phyloP scores from a whole-genome alignment of 2,888 invertebrate species.

The Agrotis segetum region DNA sequence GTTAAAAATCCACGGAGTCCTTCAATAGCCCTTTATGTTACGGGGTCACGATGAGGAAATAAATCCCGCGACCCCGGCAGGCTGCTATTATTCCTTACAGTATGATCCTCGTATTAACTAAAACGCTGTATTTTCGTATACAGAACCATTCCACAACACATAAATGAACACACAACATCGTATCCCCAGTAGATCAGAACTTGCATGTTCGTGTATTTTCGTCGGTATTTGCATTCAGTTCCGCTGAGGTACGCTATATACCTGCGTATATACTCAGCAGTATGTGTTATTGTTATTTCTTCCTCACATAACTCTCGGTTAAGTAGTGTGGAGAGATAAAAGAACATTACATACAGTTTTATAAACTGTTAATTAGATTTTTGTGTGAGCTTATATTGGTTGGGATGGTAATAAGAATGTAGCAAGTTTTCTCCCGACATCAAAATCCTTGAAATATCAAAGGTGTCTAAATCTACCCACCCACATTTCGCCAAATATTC shows the following conservation, averaged over 20 bases:
- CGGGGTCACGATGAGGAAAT: no score
- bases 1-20: no score
- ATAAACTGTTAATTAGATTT: conserved; percentile 54
- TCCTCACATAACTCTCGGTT: conserved; percentile 36
- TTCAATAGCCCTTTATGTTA: no score
- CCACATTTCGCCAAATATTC: no score
- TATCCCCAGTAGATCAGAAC: neutral
- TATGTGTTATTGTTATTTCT: conserved; percentile 49
- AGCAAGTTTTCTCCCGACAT: neutral
- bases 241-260: conserved; percentile 26
- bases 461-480: no score
- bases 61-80: no score
- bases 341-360: conserved; percentile 28
- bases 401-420: neutral
- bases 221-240: conserved; percentile 48
- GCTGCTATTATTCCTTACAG: no score
- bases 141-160: conserved; percentile 10
- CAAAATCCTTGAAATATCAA: no score
- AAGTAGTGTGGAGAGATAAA: conserved; percentile 56
- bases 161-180: neutral
- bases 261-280: neutral
- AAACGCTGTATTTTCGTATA: neutral
- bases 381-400: conserved; percentile 17
- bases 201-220: conserved; percentile 45
- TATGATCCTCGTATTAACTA: neutral